phyloP scores from a whole-genome alignment of 2,797 vertebrate genomes.

The Chiropotes sagulatus region DNA sequence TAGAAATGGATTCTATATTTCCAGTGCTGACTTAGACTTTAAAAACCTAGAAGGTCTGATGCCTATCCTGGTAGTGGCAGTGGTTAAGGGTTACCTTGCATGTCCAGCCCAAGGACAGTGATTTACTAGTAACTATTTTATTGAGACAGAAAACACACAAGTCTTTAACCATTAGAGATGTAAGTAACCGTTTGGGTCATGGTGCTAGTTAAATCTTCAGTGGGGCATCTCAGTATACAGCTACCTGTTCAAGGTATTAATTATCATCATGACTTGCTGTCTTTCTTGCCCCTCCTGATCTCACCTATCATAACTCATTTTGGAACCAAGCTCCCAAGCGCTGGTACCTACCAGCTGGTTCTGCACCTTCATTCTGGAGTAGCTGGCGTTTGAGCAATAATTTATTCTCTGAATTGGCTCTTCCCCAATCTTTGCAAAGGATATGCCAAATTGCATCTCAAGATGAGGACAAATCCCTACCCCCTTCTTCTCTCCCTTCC shows the following conservation, averaged over 20 bases:
- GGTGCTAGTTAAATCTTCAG: neutral
- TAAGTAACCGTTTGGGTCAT: neutral
- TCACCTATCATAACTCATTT: slow-evolving; percentile 39
- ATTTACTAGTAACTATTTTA: slow-evolving; percentile 46
- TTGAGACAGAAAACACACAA: neutral
- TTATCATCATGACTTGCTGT: neutral
- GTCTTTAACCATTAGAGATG: neutral
- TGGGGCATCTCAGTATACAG: no score
- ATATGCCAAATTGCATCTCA: slow-evolving; percentile 60
- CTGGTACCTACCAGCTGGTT: slow-evolving; percentile 19
- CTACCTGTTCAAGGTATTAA: neutral
- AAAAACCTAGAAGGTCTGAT: neutral
- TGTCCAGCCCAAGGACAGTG: neutral
- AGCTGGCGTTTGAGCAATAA: slow-evolving; percentile 40
- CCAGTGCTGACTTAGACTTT: neutral
- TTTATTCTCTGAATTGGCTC: slow-evolving; percentile 60
- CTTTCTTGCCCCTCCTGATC: neutral
- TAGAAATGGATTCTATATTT: neutral
- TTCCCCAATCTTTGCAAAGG: slow-evolving; percentile 50
- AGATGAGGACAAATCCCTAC: slow-evolving; percentile 2
- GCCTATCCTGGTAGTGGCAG: neutral
- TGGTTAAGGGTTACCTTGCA: neutral
- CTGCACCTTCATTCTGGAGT: slow-evolving; percentile 17
- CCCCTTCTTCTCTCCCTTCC: neutral
- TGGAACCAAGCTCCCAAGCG: slow-evolving; percentile 26